phyloP scores from a whole-genome alignment of 2,113 vertebrate genomes.

The Podiceps cristatus region DNA sequence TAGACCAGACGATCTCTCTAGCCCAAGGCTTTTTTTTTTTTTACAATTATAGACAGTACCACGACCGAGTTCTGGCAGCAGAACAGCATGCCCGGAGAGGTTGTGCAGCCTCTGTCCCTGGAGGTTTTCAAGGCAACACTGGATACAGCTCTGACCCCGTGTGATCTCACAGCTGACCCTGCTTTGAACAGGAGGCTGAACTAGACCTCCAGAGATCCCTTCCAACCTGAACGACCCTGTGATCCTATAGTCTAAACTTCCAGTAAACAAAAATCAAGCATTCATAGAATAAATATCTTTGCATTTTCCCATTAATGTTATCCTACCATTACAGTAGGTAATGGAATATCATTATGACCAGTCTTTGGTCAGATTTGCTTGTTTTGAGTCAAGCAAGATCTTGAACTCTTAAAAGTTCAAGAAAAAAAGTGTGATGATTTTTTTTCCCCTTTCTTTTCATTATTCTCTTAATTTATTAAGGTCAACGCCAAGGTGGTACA shows the following conservation, averaged over 20 bases:
- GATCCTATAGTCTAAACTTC: not conserved
- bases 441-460: not conserved
- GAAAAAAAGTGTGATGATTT: not conserved
- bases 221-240: not conserved
- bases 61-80: not conserved
- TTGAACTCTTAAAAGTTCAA: not conserved
- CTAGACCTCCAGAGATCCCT: not conserved
- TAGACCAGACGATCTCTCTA: not conserved
- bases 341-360: not conserved
- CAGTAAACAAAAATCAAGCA: not conserved
- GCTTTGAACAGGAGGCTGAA: not conserved
- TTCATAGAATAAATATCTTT: not conserved
- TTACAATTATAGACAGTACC: not conserved
- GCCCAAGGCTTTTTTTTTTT: not conserved
- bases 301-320: not conserved
- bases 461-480: conserved; percentile 34
- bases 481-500: conserved; percentile 20
- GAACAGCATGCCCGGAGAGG: not conserved
- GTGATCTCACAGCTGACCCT: not conserved
- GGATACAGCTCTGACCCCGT: not conserved
- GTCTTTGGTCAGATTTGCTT: not conserved
- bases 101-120: not conserved
- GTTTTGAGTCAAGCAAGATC: not conserved
- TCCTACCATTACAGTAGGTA: not conserved
- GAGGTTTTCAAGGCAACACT: not conserved